phyloP scores from a whole-genome alignment of 2,797 vertebrate genomes.

The Champsocephalus esox region DNA sequence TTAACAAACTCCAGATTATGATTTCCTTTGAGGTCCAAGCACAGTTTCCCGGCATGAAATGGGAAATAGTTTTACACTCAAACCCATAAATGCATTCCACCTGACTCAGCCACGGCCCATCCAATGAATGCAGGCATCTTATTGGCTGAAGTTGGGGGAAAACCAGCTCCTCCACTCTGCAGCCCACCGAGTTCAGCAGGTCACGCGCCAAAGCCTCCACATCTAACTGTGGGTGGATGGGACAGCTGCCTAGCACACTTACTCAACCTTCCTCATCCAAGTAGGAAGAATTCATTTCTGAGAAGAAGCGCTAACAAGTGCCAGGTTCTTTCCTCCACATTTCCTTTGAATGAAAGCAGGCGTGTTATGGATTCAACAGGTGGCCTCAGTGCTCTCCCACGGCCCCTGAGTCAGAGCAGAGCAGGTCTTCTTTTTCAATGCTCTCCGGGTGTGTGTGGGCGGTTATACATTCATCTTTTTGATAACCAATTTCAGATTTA shows the following conservation, averaged over 20 bases:
- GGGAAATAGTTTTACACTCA: slow-evolving; percentile 6
- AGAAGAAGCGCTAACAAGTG: slow-evolving; percentile 52
- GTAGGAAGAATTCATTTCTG: slow-evolving; percentile 56
- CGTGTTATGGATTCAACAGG: slow-evolving; percentile 74
- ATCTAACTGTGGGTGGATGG: slow-evolving; percentile 38
- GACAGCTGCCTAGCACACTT: slow-evolving; percentile 56
- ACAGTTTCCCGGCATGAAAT: slow-evolving; percentile 8
- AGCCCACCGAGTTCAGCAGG: slow-evolving; percentile 24
- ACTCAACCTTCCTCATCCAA: slow-evolving; percentile 47
- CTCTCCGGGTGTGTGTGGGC: neutral
- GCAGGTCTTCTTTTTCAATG: slow-evolving; percentile 29
- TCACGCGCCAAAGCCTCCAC: slow-evolving; percentile 35
- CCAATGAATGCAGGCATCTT: slow-evolving; percentile 1
- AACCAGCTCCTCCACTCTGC: neutral
- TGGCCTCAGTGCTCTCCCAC: slow-evolving; percentile 53
- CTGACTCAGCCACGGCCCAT: slow-evolving; percentile 26
- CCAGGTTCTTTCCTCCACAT: slow-evolving; percentile 57
- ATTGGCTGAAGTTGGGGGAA: slow-evolving; percentile 10
- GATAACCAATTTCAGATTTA: slow-evolving; percentile 7
- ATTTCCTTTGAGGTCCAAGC: slow-evolving; percentile 14
- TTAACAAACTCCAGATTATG: slow-evolving; percentile 20
- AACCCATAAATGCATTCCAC: slow-evolving; percentile 26
- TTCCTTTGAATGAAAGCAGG: slow-evolving; percentile 72
- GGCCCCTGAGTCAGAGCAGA: slow-evolving; percentile 39
- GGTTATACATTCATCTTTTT: neutral